Evolutionary conservation across 2,888 invertebrate species (phyloP).

Genomic region (Chaetogeoica ovagalla): DNA sequence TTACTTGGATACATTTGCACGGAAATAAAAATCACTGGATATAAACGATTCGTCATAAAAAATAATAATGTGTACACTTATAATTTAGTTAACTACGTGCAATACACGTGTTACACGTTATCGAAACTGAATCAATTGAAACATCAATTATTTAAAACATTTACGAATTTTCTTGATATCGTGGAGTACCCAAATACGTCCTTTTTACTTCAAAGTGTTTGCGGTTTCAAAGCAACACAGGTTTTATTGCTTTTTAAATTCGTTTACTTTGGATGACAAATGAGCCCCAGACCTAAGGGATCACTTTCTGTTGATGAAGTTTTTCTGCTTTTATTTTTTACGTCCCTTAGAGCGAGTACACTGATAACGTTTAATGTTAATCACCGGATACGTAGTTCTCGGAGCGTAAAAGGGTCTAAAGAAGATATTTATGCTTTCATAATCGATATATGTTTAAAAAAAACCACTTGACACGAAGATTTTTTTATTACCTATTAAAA

Average conservation of each 20-base stretch:
- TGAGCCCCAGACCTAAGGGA: constrained; percentile 26
- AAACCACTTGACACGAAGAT: neutral
- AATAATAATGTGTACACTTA: too few relatives aligned
- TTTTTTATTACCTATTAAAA: neutral
- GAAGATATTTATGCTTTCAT: neutral
- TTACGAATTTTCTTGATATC: too few relatives aligned
- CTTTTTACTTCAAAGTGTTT: too few relatives aligned
- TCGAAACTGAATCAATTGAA: too few relatives aligned
- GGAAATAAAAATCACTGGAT: too few relatives aligned
- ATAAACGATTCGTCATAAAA: too few relatives aligned
- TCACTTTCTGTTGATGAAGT: constrained; percentile 36
- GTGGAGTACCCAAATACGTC: too few relatives aligned
- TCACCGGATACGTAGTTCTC: constrained; percentile 10
- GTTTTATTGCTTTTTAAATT: constrained; percentile 36
- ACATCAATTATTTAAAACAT: too few relatives aligned
- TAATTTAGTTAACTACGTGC: neutral
- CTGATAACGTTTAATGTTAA: constrained; percentile 43
- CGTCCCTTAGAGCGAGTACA: neutral
- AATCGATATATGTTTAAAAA: neutral
- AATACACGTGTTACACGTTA: too few relatives aligned
- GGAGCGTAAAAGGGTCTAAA: constrained; percentile 18
- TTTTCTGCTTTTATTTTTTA: constrained; percentile 9
- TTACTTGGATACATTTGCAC: too few relatives aligned
- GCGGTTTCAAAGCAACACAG: neutral
- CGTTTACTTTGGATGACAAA: constrained; percentile 39